phyloP scores from a whole-genome alignment of 2,888 invertebrate genomes.

The Aleiodes testaceus region DNA sequence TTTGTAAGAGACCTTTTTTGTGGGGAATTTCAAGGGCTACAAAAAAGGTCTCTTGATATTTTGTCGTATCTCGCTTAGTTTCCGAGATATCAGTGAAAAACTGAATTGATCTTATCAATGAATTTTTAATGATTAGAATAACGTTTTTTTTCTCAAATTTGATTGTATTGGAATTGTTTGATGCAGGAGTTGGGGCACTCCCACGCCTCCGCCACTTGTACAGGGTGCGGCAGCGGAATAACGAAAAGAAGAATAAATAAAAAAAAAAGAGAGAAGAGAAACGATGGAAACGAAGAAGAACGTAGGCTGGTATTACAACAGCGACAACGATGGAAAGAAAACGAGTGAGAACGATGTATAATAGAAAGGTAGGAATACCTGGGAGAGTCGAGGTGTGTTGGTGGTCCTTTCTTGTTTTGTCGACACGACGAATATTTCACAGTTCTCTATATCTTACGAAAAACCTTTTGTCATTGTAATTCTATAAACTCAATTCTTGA shows the following conservation, averaged over 20 bases:
- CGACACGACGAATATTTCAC: slow-evolving; percentile 36
- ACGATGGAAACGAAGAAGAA: slow-evolving; percentile 33
- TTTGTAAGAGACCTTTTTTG: too few species aligned
- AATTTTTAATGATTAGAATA: slow-evolving; percentile 19
- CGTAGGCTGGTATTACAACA: slow-evolving; percentile 33
- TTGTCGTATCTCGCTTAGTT: not conserved
- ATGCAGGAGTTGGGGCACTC: slow-evolving; percentile 45
- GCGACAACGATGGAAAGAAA: slow-evolving; percentile 27
- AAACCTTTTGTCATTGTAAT: slow-evolving; percentile 27
- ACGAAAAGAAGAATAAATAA: slow-evolving; percentile 22
- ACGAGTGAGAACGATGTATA: slow-evolving; percentile 21
- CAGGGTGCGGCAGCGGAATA: slow-evolving; percentile 42
- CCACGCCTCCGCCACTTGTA: slow-evolving; percentile 48
- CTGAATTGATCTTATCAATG: slow-evolving; percentile 9
- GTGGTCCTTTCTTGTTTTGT: slow-evolving; percentile 41
- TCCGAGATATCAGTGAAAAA: slow-evolving; percentile 20
- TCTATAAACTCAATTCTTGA: not conserved
- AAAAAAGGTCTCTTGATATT: too few species aligned
- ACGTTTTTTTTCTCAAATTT: slow-evolving; percentile 10
- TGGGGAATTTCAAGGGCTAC: too few species aligned
- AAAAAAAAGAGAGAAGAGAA: slow-evolving; percentile 17
- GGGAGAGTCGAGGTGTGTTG: slow-evolving; percentile 36
- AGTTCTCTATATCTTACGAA: not conserved
- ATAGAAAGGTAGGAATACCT: slow-evolving; percentile 34
- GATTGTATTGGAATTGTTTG: slow-evolving; percentile 30